A percentile compares a stretch with the other conserved stretches of the same genome.
Conservation (phyloP, 2,113 vertebrate species). For the Bos indicus region DNA sequence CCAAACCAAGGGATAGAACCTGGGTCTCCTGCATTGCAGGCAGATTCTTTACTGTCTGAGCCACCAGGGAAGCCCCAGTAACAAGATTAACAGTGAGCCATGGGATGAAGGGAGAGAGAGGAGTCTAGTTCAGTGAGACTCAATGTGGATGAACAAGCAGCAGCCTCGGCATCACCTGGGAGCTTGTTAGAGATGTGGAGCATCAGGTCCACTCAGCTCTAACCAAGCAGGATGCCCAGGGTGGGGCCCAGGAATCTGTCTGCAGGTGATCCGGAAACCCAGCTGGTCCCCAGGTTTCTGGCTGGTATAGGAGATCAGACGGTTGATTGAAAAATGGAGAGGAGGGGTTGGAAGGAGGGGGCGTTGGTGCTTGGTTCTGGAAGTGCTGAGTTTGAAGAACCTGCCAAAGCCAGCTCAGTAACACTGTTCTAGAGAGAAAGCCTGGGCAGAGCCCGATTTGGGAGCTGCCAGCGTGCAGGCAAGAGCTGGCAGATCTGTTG, state of each 20-base stretch:
- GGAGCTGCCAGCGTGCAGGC: background rate
- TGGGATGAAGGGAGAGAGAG: background rate
- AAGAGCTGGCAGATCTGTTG: background rate
- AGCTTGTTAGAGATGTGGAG: background rate
- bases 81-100: background rate
- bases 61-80: background rate
- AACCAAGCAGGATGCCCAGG: background rate
- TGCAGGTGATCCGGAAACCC: accelerated
- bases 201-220: background rate
- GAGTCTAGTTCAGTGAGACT: background rate
- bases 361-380: background rate
- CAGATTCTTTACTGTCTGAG: background rate
- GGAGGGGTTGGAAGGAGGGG: background rate
- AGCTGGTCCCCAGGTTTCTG: background rate
- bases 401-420: background rate
- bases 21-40: background rate
- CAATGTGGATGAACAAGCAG: background rate
- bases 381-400: background rate
- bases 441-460: accelerated
- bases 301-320: background rate
- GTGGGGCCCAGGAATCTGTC: too few relatives aligned
- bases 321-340: background rate
- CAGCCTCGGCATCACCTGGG: background rate
- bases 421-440: background rate
- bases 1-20: background rate